Evolutionary conservation across 1,140 invertebrate species (phyloP).

Genomic region (Gerris buenoi): DNA sequence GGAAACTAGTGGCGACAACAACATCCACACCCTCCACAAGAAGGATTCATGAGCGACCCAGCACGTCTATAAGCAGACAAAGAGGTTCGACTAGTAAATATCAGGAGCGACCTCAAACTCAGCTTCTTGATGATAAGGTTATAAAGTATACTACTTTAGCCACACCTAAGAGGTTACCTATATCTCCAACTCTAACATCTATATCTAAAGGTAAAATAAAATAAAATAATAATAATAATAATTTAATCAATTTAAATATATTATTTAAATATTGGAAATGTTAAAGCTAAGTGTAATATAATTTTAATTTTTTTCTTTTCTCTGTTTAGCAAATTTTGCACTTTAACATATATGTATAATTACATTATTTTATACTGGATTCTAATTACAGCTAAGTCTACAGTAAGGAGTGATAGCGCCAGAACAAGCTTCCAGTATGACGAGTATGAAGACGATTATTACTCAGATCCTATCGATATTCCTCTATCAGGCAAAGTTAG

Average conservation of each 20-base stretch:
- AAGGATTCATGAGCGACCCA: not conserved
- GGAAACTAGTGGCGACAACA: not conserved
- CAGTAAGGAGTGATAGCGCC: not conserved
- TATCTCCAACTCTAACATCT: too few relatives aligned
- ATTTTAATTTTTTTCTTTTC: too few relatives aligned
- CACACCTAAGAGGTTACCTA: not conserved
- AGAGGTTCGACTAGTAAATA: not conserved
- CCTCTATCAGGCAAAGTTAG: constrained; percentile 38
- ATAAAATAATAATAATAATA: too few relatives aligned
- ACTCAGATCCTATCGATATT: constrained; percentile 29
- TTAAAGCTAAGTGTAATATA: too few relatives aligned
- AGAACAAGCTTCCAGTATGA: constrained; percentile 28
- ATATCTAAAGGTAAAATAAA: too few relatives aligned
- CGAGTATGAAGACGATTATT: constrained; percentile 29
- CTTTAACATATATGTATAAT: too few relatives aligned
- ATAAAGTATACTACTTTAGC: not conserved
- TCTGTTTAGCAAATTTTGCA: too few relatives aligned
- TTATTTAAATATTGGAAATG: too few relatives aligned
- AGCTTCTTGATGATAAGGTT: not conserved
- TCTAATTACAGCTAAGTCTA: not conserved
- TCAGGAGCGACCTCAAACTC: not conserved
- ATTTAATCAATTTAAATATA: too few relatives aligned
- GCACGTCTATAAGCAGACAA: not conserved
- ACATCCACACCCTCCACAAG: not conserved
- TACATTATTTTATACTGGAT: too few relatives aligned